phyloP scores from a whole-genome alignment of 2,888 invertebrate species.

The Thysanoteuthis rhombus region DNA sequence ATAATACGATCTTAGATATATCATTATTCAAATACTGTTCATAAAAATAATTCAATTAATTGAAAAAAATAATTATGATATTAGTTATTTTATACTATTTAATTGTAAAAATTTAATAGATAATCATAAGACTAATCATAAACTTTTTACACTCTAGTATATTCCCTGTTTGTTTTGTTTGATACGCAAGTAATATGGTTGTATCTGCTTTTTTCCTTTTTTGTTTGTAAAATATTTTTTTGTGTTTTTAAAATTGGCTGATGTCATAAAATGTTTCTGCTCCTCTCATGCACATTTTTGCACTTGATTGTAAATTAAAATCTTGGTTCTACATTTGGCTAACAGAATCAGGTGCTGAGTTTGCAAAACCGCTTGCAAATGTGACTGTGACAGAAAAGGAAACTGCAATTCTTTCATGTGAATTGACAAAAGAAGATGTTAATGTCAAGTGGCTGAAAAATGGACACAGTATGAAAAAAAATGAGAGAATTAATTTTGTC shows the following conservation, averaged over 20 bases:
- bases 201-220: background rate
- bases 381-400: slow-evolving; percentile 48
- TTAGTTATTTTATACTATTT: too few species aligned
- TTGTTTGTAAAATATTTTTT: background rate
- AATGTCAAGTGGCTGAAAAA: slow-evolving; percentile 86
- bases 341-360: slow-evolving; percentile 39
- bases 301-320: background rate
- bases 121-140: too few species aligned
- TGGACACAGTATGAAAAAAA: slow-evolving; percentile 82
- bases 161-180: too few species aligned
- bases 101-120: too few species aligned
- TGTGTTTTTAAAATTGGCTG: background rate
- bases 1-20: too few species aligned
- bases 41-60: too few species aligned
- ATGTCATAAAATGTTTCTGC: background rate
- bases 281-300: background rate
- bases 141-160: too few species aligned
- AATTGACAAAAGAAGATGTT: slow-evolving; percentile 94
- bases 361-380: slow-evolving; percentile 52
- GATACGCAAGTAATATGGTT: background rate
- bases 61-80: too few species aligned
- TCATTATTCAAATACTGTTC: too few species aligned
- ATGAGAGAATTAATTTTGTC: slow-evolving; percentile 82
- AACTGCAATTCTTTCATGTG: slow-evolving; percentile 85
- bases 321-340: background rate